A percentile compares a stretch with the other conserved stretches of the same genome.
phyloP scores from a whole-genome alignment of 2,113 vertebrate species.

The Manacus vitellinus region DNA sequence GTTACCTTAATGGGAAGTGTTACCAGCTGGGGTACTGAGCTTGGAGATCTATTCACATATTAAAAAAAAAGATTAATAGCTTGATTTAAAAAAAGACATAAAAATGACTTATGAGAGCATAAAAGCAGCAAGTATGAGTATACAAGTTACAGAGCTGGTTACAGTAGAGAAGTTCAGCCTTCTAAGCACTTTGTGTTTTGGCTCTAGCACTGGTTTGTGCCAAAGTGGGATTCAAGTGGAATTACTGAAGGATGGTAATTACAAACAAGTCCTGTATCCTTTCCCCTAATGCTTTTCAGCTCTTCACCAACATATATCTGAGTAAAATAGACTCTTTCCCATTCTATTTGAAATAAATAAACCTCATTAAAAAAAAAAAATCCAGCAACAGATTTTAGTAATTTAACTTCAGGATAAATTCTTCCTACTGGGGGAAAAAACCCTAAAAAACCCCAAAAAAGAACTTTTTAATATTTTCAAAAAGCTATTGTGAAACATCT shows the following conservation, averaged over 20 bases:
- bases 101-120: slow-evolving; percentile 61
- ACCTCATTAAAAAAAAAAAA: neutral
- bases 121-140: slow-evolving; percentile 39
- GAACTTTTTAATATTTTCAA: neutral
- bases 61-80: neutral
- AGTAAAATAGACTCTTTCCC: neutral
- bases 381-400: neutral
- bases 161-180: neutral
- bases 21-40: slow-evolving; percentile 27
- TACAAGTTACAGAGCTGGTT: neutral
- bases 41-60: neutral
- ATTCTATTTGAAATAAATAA: neutral
- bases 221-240: slow-evolving; percentile 37
- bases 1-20: slow-evolving; percentile 50
- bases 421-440: neutral
- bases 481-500: neutral
- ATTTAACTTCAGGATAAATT: neutral
- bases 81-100: slow-evolving; percentile 44
- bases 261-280: neutral
- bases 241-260: slow-evolving; percentile 56
- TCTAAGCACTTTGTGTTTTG: slow-evolving; percentile 10
- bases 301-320: neutral
- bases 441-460: no score
- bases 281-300: slow-evolving; percentile 22
- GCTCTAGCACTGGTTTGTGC: slow-evolving; percentile 39